phyloP scores from a whole-genome alignment of 2,888 invertebrate genomes.

The Clepsis dumicolana region DNA sequence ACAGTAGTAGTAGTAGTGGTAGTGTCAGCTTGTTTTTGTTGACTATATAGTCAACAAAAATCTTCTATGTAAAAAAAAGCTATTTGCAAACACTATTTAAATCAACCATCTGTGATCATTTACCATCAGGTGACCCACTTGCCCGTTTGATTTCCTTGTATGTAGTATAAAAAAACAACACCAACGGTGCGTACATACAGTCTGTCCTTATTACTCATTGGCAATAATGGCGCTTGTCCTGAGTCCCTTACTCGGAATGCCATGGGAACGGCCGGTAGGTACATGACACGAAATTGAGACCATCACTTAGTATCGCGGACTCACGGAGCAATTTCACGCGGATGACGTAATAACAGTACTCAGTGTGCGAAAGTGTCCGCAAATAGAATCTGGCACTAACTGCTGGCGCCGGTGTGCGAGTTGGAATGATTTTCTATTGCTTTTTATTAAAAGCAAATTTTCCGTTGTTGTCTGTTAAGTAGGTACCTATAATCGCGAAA shows the following conservation, averaged over 20 bases:
- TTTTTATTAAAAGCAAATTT: background rate
- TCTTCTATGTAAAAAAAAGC: too few species aligned
- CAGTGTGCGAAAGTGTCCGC: slow-evolving; percentile 6
- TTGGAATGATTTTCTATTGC: background rate
- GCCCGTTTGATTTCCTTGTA: too few species aligned
- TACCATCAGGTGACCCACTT: too few species aligned
- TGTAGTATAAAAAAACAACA: too few species aligned
- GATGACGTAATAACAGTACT: slow-evolving; percentile 17
- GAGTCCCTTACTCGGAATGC: slow-evolving; percentile 70
- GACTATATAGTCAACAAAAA: too few species aligned
- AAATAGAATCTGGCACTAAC: background rate
- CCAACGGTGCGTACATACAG: too few species aligned
- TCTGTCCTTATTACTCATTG: slow-evolving; percentile 52
- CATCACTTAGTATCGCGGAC: slow-evolving; percentile 13
- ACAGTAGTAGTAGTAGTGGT: too few species aligned
- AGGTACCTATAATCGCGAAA: too few species aligned
- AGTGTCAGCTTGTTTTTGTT: too few species aligned
- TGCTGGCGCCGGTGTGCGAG: background rate
- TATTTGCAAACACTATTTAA: too few species aligned
- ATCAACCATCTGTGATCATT: too few species aligned
- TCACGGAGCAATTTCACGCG: slow-evolving; percentile 1
- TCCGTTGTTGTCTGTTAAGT: background rate
- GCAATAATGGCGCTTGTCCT: slow-evolving; percentile 67
- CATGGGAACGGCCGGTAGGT: slow-evolving; percentile 73
- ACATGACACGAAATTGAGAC: slow-evolving; percentile 74